Conservation (phyloP, 2,888 invertebrate genomes). For the Drosophila kanekoi region DNA sequence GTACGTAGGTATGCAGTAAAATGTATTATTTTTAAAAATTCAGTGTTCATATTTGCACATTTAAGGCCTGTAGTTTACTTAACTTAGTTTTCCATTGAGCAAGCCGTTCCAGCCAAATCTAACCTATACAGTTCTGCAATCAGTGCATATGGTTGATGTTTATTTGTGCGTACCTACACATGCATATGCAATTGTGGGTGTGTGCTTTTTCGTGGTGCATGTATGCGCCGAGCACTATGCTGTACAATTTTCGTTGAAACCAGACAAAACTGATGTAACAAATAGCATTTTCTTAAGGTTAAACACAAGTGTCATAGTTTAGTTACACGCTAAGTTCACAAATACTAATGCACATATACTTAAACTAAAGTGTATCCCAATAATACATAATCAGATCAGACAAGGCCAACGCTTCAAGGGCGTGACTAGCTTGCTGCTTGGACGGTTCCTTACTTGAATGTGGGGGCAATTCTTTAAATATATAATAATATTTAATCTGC, state of each 20-base stretch:
- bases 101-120: slow-evolving; percentile 54
- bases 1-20: slow-evolving; percentile 35
- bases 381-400: slow-evolving; percentile 59
- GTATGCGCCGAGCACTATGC: slow-evolving; percentile 45
- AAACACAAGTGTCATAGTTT: slow-evolving; percentile 41
- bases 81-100: slow-evolving; percentile 54
- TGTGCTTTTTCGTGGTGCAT: slow-evolving; percentile 7
- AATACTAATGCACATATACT: slow-evolving; percentile 67
- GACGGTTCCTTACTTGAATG: slow-evolving; percentile 76
- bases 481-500: slow-evolving; percentile 11
- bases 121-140: slow-evolving; percentile 45
- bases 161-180: slow-evolving; percentile 17
- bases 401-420: slow-evolving; percentile 50
- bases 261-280: slow-evolving; percentile 76
- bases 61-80: slow-evolving; percentile 76
- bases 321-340: slow-evolving; percentile 48
- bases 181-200: slow-evolving; percentile 5
- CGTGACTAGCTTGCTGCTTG: slow-evolving; percentile 59
- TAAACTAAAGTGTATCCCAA: slow-evolving; percentile 66
- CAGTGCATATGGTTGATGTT: slow-evolving; percentile 16
- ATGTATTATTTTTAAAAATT: slow-evolving; percentile 60
- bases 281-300: slow-evolving; percentile 30
- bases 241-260: slow-evolving; percentile 71
- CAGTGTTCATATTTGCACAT: slow-evolving; percentile 77
- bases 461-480: slow-evolving; percentile 57